Evolutionary conservation across 2,113 vertebrate species (phyloP), one percentile per base, ranked within the genome.

Genomic region (Nycticryphes semicollaris): DNA sequence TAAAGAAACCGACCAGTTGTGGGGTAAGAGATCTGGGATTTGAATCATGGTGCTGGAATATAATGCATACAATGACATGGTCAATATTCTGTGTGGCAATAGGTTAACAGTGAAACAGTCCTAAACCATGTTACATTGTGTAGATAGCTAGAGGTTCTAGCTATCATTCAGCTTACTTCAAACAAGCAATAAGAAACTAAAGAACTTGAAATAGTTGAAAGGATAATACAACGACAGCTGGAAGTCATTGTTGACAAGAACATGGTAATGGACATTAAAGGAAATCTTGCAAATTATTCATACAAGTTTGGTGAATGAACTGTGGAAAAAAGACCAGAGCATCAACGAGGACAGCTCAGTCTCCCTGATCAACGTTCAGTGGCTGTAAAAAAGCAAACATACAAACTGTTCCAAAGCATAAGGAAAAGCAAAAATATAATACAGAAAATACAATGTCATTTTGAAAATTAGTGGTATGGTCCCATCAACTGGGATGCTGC

Each of bases 381-480:
- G 35, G 27, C 47, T 75, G 43, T 70, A 64, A 87, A 88, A 43
- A 90, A 84, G 19, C 28, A 88, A 90, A 48, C 30, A 59, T 7
- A 60, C 19, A 74, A 37, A 54, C 18, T 67, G 9, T 59, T 81
- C 28, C 27, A 75, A 82, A 91, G 67, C 54, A 69, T 7, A 76
- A 64, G 20, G 17, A 47, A 89, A 91, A 64, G 18, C 3, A 60
- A 81, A 66, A 84, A 53, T 72, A 28, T 6, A 27, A 51, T 37
- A 19, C 3, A 12, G 47, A 91, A 92, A 90, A 87, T 53, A 54
- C 39, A 84, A 43, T 24, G 45, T 51, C 4, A 72, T 89, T 72
- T 68, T 94, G 73, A 84, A 90, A 93, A 94, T 87, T 57, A 96
- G 66, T 57, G 48, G 68, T 86, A 88, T 60, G 60, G 77, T 91